These are phyloP conservation scores for Bos taurus DNA, from an alignment of 2,113 vertebrate genomes.

Conservation along the genomic window DNA sequence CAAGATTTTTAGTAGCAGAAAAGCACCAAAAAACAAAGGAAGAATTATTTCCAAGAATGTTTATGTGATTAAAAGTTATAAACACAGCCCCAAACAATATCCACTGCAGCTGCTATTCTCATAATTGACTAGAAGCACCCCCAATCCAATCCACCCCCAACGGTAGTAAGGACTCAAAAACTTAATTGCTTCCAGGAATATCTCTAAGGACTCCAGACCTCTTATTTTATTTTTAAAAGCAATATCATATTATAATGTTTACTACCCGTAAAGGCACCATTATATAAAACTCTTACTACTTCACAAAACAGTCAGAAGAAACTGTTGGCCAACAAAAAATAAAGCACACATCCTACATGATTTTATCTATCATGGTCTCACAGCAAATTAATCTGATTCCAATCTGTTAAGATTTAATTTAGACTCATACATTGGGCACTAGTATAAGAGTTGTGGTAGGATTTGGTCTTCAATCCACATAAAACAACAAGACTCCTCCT, in stretches of 20 bases:
- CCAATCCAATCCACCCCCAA: not conserved
- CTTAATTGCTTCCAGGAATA: not conserved
- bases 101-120: not conserved
- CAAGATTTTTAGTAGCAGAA: not conserved
- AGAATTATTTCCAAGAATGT: not conserved
- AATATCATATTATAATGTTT: constrained; percentile 55
- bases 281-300: constrained; percentile 51
- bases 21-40: not conserved
- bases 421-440: not conserved
- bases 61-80: not conserved
- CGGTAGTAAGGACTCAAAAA: not conserved
- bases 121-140: not conserved
- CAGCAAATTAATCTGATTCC: not conserved
- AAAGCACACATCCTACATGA: not conserved
- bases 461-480: not conserved
- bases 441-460: not conserved
- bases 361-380: not conserved
- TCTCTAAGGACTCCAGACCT: not conserved
- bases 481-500: not conserved
- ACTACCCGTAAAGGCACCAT: constrained; percentile 69
- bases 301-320: constrained; percentile 57
- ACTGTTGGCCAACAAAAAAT: constrained; percentile 42
- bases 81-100: not conserved
- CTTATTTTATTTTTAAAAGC: constrained; percentile 9
- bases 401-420: not conserved